These are phyloP conservation scores for Gobionotothen gibberifrons DNA, from an alignment of 2,797 vertebrate species.

Conservation along the genomic window DNA sequence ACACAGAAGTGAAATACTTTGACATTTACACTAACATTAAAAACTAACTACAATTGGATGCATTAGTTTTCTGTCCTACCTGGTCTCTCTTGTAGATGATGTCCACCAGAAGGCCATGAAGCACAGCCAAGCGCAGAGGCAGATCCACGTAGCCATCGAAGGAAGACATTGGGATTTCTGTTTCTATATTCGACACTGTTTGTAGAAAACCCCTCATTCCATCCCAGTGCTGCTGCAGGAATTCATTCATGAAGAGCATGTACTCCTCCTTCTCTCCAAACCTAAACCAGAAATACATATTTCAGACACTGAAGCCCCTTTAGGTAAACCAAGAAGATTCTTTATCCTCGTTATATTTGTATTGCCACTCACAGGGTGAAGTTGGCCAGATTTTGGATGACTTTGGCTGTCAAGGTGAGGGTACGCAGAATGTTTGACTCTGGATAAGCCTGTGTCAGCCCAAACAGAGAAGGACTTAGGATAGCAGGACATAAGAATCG, in stretches of 20 bases:
- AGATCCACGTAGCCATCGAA: conserved; percentile 93
- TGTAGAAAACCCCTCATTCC: conserved; percentile 89
- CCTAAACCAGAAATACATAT: conserved; percentile 70
- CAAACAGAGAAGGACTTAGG: conserved; percentile 95
- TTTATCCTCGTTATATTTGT: not conserved
- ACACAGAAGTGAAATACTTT: not conserved
- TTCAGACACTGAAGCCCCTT: not conserved
- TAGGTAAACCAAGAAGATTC: not conserved
- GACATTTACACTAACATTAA: fast-evolving
- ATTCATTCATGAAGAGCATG: conserved; percentile 97
- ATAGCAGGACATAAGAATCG: conserved; percentile 94
- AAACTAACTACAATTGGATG: not conserved
- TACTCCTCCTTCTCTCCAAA: conserved; percentile 98
- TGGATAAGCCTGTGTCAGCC: conserved; percentile 90
- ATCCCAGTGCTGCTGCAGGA: conserved; percentile 89
- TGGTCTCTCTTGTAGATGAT: conserved; percentile 88
- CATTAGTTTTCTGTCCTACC: conserved; percentile 74
- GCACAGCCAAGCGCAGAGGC: conserved; percentile 90
- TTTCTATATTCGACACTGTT: conserved; percentile 85
- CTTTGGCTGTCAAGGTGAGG: conserved; percentile 94
- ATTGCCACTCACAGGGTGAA: conserved; percentile 87
- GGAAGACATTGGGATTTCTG: conserved; percentile 79
- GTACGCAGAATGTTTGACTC: conserved; percentile 87
- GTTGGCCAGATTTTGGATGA: conserved; percentile 97
- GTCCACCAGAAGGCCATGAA: conserved; percentile 91